A percentile compares a stretch with the other conserved stretches of the same genome.
Evolutionary conservation across 2,797 vertebrate genomes (phyloP).

Genomic region (Atherinosoma microstoma): DNA sequence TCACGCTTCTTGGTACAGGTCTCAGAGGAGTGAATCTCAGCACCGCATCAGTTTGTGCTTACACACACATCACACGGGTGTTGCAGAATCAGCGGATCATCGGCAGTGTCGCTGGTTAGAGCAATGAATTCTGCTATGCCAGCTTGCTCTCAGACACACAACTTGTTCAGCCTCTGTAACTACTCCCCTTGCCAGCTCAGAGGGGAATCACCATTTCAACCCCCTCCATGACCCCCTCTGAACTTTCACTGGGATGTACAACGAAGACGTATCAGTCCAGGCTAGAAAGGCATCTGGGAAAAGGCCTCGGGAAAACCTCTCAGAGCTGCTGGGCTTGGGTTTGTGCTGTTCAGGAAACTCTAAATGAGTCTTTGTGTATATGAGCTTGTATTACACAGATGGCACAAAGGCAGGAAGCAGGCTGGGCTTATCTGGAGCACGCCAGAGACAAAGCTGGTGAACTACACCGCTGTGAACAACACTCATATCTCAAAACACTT

Average conservation of each 20-base stretch:
- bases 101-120: not conserved
- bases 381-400: conserved; percentile 23
- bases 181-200: too few relatives aligned
- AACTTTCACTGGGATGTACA: too few relatives aligned
- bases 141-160: not conserved
- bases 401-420: conserved; percentile 69
- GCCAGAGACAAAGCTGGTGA: conserved; percentile 22
- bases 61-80: not conserved
- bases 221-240: too few relatives aligned
- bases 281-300: too few relatives aligned
- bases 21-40: too few relatives aligned
- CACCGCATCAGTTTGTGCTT: too few relatives aligned
- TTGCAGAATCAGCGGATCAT: not conserved
- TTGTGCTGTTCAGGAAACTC: conserved; percentile 31
- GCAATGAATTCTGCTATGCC: not conserved
- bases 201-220: too few relatives aligned
- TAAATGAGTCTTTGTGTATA: conserved; percentile 13
- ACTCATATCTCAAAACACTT: not conserved
- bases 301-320: not conserved
- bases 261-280: too few relatives aligned
- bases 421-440: conserved; percentile 59
- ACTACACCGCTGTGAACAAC: conserved; percentile 15
- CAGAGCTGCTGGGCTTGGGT: not conserved
- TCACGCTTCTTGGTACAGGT: too few relatives aligned
- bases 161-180: too few relatives aligned